Base-by-base conservation (phyloP, 2,888 invertebrate genomes). In the Stictocephala bisonia region DNA sequence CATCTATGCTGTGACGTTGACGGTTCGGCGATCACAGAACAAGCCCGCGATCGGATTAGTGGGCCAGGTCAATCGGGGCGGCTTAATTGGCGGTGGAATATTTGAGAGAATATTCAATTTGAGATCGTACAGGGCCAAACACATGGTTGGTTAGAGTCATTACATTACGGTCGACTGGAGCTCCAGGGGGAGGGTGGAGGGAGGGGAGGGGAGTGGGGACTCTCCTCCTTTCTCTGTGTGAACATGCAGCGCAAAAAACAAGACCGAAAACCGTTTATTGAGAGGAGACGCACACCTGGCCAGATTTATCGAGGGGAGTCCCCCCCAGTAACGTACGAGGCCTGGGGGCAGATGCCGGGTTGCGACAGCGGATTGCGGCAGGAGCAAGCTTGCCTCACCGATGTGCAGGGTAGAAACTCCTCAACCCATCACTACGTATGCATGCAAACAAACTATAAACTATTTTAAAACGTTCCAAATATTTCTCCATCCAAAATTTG, bases 241-340 rank as follows among this genome's bases (percentile, higher is more conserved):
- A 69, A 69, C 69, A 69, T 69, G 51, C 51, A 44, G 69, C 60
- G 73, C 73, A 73, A 73, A 73, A 73, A 73, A 73, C 73, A 69
- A 73, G 73, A 73, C 73, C 73, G 60, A 73, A 73, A 73, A 73
- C 73, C 73, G 73, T 73, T 73, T 73, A 73, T 73, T 60, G 73
- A 73, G 68, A 73, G 67, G 56, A 48, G 53, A 40, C 31, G 66
- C 68, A 69, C 73, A 73, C 73, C 73, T 73, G 73, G 73, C 58
- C 58, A 60, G 58, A 69, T 69, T 69, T 69, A 69, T 60, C 60
- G 41, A 51, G 72, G 41, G 71, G 51, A 40, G 58, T n/a, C 41
- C 35, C 58, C 71, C 41, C 56, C 48, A 58, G 58, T 53, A 71
- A 71, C 53, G 53, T 56, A 41, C 56, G 41, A 58, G 56, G 20